Conservation (phyloP, 2,113 vertebrate genomes). For the Orientallactaga bullata region DNA sequence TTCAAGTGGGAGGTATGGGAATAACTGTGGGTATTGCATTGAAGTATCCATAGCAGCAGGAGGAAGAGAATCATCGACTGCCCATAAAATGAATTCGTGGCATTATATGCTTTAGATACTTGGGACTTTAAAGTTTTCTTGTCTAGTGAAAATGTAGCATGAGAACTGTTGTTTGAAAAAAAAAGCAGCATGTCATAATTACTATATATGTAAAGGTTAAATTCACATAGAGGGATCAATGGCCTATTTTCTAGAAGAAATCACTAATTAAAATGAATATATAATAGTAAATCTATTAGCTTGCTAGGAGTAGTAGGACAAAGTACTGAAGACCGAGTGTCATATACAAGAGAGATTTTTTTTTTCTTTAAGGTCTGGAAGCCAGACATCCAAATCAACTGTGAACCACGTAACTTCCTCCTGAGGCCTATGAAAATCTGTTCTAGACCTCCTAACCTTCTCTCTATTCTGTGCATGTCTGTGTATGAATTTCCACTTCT, state of each 20-base stretch:
- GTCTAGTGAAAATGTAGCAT: background rate
- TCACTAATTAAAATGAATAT: background rate
- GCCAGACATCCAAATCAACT: background rate
- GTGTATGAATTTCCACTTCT: background rate
- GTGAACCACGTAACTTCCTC: background rate
- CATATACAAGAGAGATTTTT: background rate
- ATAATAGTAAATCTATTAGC: too few relatives aligned
- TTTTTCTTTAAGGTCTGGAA: background rate
- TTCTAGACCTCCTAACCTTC: background rate
- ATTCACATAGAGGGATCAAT: background rate
- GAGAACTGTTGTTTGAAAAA: background rate
- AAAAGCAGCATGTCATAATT: background rate
- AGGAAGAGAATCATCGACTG: background rate
- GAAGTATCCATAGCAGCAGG: background rate
- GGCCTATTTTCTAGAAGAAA: background rate
- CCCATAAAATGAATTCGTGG: background rate
- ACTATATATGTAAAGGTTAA: background rate
- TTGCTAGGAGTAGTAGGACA: background rate
- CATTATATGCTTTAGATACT: background rate
- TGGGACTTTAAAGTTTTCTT: slow-evolving; percentile 1
- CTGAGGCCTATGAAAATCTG: background rate
- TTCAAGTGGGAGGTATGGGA: background rate
- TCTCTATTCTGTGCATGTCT: background rate
- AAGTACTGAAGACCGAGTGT: background rate
- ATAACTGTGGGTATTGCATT: background rate